Percentiles rank a stretch among this genome's conserved stretches.
phyloP scores from a whole-genome alignment of 1,140 invertebrate species.

The Heterodera carotae region DNA sequence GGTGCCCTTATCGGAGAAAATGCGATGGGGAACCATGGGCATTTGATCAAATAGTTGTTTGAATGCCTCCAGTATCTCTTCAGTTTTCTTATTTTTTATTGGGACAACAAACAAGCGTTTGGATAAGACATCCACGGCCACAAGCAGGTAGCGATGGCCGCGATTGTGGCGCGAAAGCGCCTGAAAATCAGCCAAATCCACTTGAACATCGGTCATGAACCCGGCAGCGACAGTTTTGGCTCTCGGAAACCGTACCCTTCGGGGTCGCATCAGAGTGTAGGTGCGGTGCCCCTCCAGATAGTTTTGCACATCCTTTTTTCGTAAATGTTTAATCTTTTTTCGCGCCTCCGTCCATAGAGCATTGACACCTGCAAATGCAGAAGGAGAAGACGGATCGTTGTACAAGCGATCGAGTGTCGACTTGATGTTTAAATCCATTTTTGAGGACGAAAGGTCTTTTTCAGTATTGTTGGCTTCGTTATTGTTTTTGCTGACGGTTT shows the following conservation, averaged over 20 bases:
- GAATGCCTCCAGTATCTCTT: slow-evolving; percentile 25
- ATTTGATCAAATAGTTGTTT: slow-evolving; percentile 34
- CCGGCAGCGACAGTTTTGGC: slow-evolving; percentile 31
- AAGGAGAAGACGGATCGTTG: slow-evolving; percentile 5
- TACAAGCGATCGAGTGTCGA: slow-evolving; percentile 25
- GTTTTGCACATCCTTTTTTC: too few species aligned
- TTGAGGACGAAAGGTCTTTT: too few species aligned
- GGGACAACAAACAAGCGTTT: slow-evolving; percentile 32
- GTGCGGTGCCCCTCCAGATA: too few species aligned
- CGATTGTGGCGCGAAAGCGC: slow-evolving; percentile 18
- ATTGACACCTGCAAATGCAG: slow-evolving; percentile 15
- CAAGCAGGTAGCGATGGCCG: slow-evolving; percentile 35
- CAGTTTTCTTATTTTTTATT: slow-evolving; percentile 16
- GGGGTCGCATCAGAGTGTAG: slow-evolving; percentile 29
- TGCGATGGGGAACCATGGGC: slow-evolving; percentile 5
- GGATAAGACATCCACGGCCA: slow-evolving; percentile 39
- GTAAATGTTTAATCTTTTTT: too few species aligned
- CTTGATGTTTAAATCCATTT: not conserved
- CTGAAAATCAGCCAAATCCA: slow-evolving; percentile 35
- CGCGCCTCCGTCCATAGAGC: not conserved
- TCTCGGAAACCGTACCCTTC: slow-evolving; percentile 5
- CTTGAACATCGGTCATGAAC: slow-evolving; percentile 43
- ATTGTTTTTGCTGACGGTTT: too few species aligned
- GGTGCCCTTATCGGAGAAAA: too few species aligned
- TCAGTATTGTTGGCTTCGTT: too few species aligned